Percentiles rank a stretch among this genome's conserved stretches.
Conservation (phyloP, 2,888 invertebrate genomes). For the Cheilosia pagana region DNA sequence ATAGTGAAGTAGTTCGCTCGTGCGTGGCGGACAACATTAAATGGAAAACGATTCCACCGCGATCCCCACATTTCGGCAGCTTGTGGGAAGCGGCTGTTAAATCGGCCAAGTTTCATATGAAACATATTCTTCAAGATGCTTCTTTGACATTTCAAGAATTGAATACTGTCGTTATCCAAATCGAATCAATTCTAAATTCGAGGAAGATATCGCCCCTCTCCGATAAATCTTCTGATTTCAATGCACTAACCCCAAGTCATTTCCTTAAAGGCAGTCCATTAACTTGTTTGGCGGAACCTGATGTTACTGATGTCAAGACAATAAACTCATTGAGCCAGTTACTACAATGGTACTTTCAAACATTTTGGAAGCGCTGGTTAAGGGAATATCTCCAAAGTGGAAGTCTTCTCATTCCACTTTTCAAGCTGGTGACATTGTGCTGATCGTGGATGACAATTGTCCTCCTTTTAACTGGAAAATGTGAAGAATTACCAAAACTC, state of each 20-base stretch:
- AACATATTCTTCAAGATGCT: no score
- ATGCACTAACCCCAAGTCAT: not conserved
- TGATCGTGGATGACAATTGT: not conserved
- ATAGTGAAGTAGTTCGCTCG: no score
- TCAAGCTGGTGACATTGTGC: not conserved
- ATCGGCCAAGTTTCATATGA: no score
- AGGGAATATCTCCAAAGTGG: no score
- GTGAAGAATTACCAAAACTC: no score
- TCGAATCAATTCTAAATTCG: no score
- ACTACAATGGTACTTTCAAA: no score
- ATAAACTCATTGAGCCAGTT: not conserved
- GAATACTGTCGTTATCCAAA: no score
- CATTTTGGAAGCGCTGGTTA: no score
- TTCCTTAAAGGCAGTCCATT: not conserved
- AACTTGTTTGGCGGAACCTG: not conserved
- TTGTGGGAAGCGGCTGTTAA: slow-evolving; percentile 38
- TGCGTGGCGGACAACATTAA: slow-evolving; percentile 14
- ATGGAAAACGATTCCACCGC: slow-evolving; percentile 55
- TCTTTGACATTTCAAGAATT: no score
- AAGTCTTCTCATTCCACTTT: not conserved
- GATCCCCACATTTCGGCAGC: slow-evolving; percentile 48
- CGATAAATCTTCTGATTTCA: not conserved
- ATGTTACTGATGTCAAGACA: not conserved
- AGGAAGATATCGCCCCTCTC: not conserved
- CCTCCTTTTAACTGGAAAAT: no score